These are phyloP conservation scores for Drosophila trapezifrons DNA, from an alignment of 1,140 invertebrate genomes.

Conservation along the genomic window DNA sequence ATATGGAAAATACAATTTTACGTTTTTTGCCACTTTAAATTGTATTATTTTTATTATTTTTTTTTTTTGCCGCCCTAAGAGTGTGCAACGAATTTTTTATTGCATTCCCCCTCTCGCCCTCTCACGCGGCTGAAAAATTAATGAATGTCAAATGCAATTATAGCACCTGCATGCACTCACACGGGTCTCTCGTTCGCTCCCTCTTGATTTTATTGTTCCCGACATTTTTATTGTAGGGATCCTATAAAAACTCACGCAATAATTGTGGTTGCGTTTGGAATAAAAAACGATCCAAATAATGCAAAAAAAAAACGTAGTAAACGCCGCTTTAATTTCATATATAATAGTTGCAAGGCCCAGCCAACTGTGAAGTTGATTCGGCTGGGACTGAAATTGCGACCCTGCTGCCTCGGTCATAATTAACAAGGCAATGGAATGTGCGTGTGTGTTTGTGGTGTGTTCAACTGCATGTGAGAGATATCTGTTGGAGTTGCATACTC, in stretches of 20 bases:
- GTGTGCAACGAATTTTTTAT: slow-evolving; percentile 65
- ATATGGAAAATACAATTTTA: slow-evolving; percentile 22
- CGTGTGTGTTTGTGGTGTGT: slow-evolving; percentile 4
- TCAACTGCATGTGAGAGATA: slow-evolving; percentile 40
- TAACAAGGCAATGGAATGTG: slow-evolving; percentile 28
- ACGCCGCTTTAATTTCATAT: slow-evolving; percentile 31
- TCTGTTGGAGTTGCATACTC: slow-evolving; percentile 52
- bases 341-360: slow-evolving; percentile 18
- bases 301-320: slow-evolving; percentile 29
- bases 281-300: slow-evolving; percentile 2
- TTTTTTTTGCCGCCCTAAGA: slow-evolving; percentile 52
- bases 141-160: slow-evolving; percentile 79
- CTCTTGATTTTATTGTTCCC: slow-evolving; percentile 15
- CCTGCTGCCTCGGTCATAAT: slow-evolving; percentile 28
- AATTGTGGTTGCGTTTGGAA: slow-evolving; percentile 28
- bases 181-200: slow-evolving; percentile 1
- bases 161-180: slow-evolving; percentile 68
- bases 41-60: slow-evolving; percentile 34
- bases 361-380: slow-evolving; percentile 36
- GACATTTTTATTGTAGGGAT: slow-evolving; percentile 24
- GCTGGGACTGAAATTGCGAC: no score
- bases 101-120: slow-evolving; percentile 1
- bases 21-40: slow-evolving; percentile 30
- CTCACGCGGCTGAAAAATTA: slow-evolving; percentile 55
- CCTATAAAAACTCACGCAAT: slow-evolving; percentile 30